A percentile compares a stretch with the other conserved stretches of the same genome.
These are phyloP conservation scores for Metridium senile DNA, from an alignment of 92 coral and sea anemone species.

Conservation along the genomic window DNA sequence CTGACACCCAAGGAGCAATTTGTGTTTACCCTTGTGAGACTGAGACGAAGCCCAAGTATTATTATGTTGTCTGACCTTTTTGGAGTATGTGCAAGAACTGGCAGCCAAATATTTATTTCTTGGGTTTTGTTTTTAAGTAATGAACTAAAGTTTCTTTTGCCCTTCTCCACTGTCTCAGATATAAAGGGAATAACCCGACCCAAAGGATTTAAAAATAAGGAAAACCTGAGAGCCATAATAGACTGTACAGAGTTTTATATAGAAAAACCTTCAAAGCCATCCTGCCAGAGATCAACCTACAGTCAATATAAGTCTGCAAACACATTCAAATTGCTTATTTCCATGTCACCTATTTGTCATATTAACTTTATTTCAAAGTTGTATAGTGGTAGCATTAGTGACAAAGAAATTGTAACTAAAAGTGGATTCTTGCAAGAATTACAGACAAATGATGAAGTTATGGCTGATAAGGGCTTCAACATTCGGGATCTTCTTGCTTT, in stretches of 20 bases:
- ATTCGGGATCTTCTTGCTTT: constrained; percentile 52
- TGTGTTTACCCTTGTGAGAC: constrained; percentile 68
- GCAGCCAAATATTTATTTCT: constrained; percentile 53
- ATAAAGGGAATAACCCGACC: constrained; percentile 50
- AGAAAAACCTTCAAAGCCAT: constrained; percentile 69
- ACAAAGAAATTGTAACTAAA: constrained; percentile 65
- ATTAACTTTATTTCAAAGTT: constrained; percentile 66
- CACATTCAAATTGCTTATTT: constrained; percentile 70
- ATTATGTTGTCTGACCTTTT: constrained; percentile 64
- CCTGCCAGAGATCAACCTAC: constrained; percentile 70
- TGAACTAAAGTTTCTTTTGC: constrained; percentile 58
- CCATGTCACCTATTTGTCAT: constrained; percentile 61
- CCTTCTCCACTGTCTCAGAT: constrained; percentile 61
- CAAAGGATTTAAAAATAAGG: constrained; percentile 56
- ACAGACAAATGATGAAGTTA: neutral
- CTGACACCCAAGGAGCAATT: constrained; percentile 66
- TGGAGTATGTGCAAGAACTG: constrained; percentile 46
- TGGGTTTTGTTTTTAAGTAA: constrained; percentile 69
- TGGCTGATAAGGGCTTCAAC: constrained; percentile 42
- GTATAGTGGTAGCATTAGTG: constrained; percentile 75
- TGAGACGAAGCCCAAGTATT: constrained; percentile 62
- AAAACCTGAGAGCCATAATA: constrained; percentile 70
- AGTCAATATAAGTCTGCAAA: constrained; percentile 75
- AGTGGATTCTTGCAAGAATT: constrained; percentile 52
- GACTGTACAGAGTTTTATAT: constrained; percentile 80